Conservation (phyloP, 2,888 invertebrate species). For the Lochmaea capreae region DNA sequence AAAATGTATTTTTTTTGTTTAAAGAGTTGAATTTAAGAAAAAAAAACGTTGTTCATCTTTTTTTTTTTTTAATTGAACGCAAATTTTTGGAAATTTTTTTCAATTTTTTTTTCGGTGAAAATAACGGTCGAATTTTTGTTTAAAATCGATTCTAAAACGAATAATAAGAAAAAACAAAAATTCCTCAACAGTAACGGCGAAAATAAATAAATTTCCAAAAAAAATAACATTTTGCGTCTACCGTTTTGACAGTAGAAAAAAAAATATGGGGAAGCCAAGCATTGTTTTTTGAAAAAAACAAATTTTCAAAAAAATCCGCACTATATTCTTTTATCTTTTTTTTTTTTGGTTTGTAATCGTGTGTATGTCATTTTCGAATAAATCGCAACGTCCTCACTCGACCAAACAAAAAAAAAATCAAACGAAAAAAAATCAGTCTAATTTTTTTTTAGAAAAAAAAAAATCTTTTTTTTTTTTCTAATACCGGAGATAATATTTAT, state of each 20-base stretch:
- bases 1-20: no score
- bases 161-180: conserved; percentile 12
- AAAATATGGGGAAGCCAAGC: conserved; percentile 37
- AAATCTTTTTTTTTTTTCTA: conserved; percentile 19
- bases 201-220: neutral
- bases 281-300: conserved; percentile 32
- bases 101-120: neutral
- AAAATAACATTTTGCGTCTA: conserved; percentile 32
- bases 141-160: conserved; percentile 8
- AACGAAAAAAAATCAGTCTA: conserved; percentile 35
- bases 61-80: no score
- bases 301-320: conserved; percentile 27
- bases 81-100: neutral
- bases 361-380: conserved; percentile 35
- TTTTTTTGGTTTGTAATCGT: neutral
- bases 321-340: neutral
- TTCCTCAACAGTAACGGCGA: neutral
- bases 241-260: conserved; percentile 7
- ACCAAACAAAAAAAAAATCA: conserved; percentile 26
- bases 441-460: conserved; percentile 23
- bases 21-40: no score
- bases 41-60: no score
- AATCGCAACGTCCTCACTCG: conserved; percentile 36
- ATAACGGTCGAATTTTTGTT: neutral
- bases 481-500: conserved; percentile 11